Base-by-base conservation (phyloP, 2,113 vertebrate genomes). In the Strigops habroptila region DNA sequence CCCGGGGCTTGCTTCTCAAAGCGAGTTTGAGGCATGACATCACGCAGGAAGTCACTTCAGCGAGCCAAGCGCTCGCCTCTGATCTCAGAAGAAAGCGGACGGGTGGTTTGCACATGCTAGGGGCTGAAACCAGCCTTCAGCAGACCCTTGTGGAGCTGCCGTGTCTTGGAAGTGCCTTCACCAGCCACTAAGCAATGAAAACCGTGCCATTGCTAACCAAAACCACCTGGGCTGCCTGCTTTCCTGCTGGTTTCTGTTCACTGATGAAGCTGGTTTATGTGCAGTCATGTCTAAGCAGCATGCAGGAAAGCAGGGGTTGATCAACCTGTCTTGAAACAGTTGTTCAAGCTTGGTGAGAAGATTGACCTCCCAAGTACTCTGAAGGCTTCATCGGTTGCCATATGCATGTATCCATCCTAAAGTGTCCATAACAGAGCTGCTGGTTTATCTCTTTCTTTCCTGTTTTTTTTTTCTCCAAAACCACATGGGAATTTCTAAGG, bases 11-110 rank as follows among this genome's bases (percentile, higher is more conserved):
- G 55, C 75, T 88, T 77, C 90, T 86, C 3, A 93, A 88, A 91
- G 91, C 90, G 77, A 49, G 74, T 67, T 53, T 94, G 67, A 77
- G 82, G 75, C 63, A 74, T 97, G 96, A 95, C 85, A 96, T 96
- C 94, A 97, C 6, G 8, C 90, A 94, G 90, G 91, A 97, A 94
- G 91, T 87, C 79, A 21, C 9, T 60, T 80, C 39, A 63, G 84
- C 2, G 6, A 94, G 94, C 85, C 65, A 81, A 51, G 55, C 2
- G 17, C 60, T 86, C 55, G 76, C 60, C 79, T 95, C 90, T 96
- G 88, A 95, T 96, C 95, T 94, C 76, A 19, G 79, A 52, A 86
- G 81, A 88, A 86, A 78, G 90, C 9, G 10, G 27, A 52, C 1
- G 7, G 21, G 73, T 96, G 95, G 90, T 71, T 93, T 74, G 60